Evolutionary conservation across 2,797 vertebrate species (phyloP).

Genomic region (Apodemus agrarius): DNA sequence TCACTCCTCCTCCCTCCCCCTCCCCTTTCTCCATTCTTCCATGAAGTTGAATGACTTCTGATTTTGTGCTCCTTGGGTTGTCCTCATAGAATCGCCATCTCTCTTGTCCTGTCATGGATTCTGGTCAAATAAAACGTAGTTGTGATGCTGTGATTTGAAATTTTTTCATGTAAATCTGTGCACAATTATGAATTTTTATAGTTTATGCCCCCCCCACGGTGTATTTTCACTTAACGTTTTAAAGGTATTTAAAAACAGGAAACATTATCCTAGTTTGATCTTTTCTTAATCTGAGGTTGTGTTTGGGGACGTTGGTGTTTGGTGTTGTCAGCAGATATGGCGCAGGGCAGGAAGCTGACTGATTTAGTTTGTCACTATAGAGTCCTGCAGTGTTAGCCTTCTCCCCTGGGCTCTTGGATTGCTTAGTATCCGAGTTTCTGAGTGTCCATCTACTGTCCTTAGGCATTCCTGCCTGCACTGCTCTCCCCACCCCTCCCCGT

Average conservation of each 20-base stretch:
- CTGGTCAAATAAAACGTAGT: not conserved
- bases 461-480: not conserved
- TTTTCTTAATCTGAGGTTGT: not conserved
- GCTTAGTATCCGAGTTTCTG: conserved; percentile 20
- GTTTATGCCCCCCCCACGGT: not conserved
- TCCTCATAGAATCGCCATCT: conserved; percentile 29
- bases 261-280: not conserved
- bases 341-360: not conserved
- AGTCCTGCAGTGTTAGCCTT: not conserved
- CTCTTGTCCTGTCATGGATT: not conserved
- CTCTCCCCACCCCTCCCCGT: not conserved
- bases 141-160: not conserved
- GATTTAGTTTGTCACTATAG: not conserved
- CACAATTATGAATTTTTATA: conserved; percentile 24
- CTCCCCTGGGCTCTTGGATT: conserved; percentile 9
- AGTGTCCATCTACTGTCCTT: not conserved
- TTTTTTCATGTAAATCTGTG: not conserved
- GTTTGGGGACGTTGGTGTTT: not conserved
- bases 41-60: conserved; percentile 37
- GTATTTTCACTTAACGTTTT: conserved; percentile 44
- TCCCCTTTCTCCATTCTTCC: not conserved
- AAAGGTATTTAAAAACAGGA: conserved; percentile 27
- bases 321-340: not conserved
- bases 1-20: not conserved
- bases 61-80: not conserved